These are phyloP conservation scores for Melangyna quadrimaculata DNA, from an alignment of 2,888 invertebrate species.

Conservation along the genomic window DNA sequence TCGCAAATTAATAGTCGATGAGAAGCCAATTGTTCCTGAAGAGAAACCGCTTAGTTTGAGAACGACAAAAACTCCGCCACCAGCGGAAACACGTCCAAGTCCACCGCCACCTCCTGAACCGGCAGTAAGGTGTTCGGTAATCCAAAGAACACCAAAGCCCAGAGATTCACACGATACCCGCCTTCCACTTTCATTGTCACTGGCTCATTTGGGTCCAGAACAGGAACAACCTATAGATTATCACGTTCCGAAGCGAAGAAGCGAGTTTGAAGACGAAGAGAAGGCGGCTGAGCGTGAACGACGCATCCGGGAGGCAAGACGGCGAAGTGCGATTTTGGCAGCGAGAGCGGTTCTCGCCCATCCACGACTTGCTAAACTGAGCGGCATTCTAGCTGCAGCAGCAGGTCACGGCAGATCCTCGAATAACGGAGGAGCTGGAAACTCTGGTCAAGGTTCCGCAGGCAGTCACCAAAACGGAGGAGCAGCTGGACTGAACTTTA, in stretches of 20 bases:
- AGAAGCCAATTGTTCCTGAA: slow-evolving; percentile 85
- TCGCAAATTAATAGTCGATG: slow-evolving; percentile 84
- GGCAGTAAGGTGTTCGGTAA: slow-evolving; percentile 89
- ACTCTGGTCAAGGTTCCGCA: slow-evolving; percentile 80
- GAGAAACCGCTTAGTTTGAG: slow-evolving; percentile 84
- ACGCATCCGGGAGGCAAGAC: slow-evolving; percentile 86
- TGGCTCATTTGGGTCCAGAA: slow-evolving; percentile 84
- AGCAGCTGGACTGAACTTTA: slow-evolving; percentile 74
- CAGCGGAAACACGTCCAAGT: slow-evolving; percentile 80
- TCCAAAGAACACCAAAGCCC: slow-evolving; percentile 88
- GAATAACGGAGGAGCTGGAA: slow-evolving; percentile 81
- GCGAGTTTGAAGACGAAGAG: slow-evolving; percentile 80
- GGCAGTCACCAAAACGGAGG: slow-evolving; percentile 78
- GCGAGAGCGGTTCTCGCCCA: slow-evolving; percentile 78
- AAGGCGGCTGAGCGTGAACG: slow-evolving; percentile 82
- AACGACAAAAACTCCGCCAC: slow-evolving; percentile 82
- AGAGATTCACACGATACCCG: slow-evolving; percentile 80
- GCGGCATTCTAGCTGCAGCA: slow-evolving; percentile 87
- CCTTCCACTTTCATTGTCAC: slow-evolving; percentile 82
- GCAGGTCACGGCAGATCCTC: slow-evolving; percentile 90
- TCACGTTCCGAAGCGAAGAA: slow-evolving; percentile 90
- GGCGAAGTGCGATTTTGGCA: slow-evolving; percentile 86
- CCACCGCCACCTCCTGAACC: slow-evolving; percentile 86
- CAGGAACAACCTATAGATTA: slow-evolving; percentile 95
- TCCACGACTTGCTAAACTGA: slow-evolving; percentile 82